Percentiles rank a stretch among this genome's conserved stretches.
Conservation (phyloP, 2,888 invertebrate genomes). For the Eupithecia inturbata region DNA sequence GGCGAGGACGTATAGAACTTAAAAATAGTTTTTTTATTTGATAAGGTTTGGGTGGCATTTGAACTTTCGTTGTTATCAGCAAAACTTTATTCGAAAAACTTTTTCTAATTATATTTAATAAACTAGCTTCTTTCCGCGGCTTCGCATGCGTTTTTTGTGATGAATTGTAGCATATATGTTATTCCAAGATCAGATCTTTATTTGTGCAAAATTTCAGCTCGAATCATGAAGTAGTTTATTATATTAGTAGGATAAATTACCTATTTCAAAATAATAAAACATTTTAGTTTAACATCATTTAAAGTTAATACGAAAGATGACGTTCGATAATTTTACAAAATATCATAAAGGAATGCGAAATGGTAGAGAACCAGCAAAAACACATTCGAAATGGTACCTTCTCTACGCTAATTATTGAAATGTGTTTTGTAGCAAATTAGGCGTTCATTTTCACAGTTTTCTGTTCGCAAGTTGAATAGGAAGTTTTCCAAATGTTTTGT, state of each 20-base stretch:
- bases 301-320: not conserved
- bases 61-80: not conserved
- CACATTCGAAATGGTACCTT: not conserved
- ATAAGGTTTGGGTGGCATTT: not conserved
- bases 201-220: too few species aligned
- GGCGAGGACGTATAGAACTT: not conserved
- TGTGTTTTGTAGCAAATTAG: conserved; percentile 70
- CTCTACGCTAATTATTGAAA: conserved; percentile 60
- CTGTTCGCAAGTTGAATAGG: not conserved
- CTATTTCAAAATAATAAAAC: not conserved
- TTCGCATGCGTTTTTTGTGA: too few species aligned
- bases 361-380: not conserved
- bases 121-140: too few species aligned
- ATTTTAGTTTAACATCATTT: not conserved
- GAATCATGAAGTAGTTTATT: too few species aligned
- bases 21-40: not conserved
- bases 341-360: not conserved
- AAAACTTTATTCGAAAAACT: not conserved
- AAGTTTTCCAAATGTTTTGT: not conserved
- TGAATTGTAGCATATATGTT: too few species aligned
- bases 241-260: not conserved
- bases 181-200: too few species aligned
- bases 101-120: too few species aligned
- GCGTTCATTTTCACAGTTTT: conserved; percentile 62
- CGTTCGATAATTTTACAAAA: not conserved